phyloP scores from a whole-genome alignment of 2,113 vertebrate species.

The Phrynosoma platyrhinos region DNA sequence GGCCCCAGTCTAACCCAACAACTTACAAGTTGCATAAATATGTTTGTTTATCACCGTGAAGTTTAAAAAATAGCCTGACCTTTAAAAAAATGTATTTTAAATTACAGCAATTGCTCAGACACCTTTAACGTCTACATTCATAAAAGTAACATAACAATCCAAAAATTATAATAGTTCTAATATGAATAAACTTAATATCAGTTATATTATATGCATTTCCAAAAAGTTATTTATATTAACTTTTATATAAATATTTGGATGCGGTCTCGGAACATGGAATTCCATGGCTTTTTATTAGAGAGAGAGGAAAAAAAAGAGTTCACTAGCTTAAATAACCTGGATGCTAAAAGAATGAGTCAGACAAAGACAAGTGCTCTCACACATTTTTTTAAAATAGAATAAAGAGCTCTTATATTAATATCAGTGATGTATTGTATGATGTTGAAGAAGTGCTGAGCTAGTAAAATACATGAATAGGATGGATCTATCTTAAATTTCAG shows the following conservation, averaged over 20 bases:
- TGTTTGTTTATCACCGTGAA: background rate
- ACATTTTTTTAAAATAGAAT: background rate
- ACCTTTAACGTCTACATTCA: background rate
- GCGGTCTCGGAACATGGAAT: background rate
- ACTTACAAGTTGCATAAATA: background rate
- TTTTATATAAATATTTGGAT: background rate
- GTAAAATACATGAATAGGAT: background rate
- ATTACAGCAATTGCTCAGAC: background rate
- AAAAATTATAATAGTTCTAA: background rate
- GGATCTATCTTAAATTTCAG: background rate
- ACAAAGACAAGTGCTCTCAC: background rate
- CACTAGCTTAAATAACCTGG: background rate
- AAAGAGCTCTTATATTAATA: background rate
- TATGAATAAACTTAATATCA: background rate
- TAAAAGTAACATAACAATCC: background rate
- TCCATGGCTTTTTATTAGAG: background rate
- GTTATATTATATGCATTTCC: background rate
- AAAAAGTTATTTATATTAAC: background rate
- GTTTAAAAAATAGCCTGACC: background rate
- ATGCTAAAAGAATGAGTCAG: slow-evolving; percentile 12
- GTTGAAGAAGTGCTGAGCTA: background rate
- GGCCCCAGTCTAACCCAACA: too few species aligned
- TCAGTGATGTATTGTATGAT: background rate
- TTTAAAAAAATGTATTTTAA: background rate
- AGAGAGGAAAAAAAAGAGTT: background rate